Conservation (phyloP, 2,888 invertebrate species). For the Emmelina monodactyla region DNA sequence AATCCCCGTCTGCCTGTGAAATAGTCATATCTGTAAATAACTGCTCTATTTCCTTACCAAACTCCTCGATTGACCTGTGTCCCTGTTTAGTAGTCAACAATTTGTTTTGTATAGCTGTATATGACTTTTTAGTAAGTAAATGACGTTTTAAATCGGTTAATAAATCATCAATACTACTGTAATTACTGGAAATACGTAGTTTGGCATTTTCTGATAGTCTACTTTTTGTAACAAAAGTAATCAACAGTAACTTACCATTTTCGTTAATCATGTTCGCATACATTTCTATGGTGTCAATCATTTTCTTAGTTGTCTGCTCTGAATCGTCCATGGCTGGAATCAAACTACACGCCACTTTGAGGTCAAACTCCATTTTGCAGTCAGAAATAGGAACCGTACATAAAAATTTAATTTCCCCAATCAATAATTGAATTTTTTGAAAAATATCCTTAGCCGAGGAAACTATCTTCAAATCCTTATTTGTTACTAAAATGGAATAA, state of each 20-base stretch:
- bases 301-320: conserved; percentile 3
- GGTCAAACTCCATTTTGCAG: too few species aligned
- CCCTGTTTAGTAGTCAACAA: conserved; percentile 5
- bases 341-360: conserved; percentile 7
- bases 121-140: conserved; percentile 7
- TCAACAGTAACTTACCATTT: conserved; percentile 4
- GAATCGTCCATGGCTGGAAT: conserved; percentile 7
- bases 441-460: too few species aligned
- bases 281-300: conserved; percentile 9
- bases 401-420: too few species aligned
- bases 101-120: conserved; percentile 6
- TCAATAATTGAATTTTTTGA: too few species aligned
- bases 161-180: conserved; percentile 3
- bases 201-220: conserved; percentile 8
- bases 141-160: conserved; percentile 5
- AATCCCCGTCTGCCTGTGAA: conserved; percentile 7
- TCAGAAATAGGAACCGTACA: too few species aligned
- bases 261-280: conserved; percentile 3
- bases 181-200: conserved; percentile 2
- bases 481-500: too few species aligned
- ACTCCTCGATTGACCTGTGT: conserved; percentile 3
- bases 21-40: conserved; percentile 9
- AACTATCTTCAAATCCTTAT: too few species aligned
- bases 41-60: conserved; percentile 6
- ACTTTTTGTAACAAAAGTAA: conserved; percentile 8